Conservation (phyloP, 2,797 vertebrate genomes). For the Enteromius afrohamiltoni region DNA sequence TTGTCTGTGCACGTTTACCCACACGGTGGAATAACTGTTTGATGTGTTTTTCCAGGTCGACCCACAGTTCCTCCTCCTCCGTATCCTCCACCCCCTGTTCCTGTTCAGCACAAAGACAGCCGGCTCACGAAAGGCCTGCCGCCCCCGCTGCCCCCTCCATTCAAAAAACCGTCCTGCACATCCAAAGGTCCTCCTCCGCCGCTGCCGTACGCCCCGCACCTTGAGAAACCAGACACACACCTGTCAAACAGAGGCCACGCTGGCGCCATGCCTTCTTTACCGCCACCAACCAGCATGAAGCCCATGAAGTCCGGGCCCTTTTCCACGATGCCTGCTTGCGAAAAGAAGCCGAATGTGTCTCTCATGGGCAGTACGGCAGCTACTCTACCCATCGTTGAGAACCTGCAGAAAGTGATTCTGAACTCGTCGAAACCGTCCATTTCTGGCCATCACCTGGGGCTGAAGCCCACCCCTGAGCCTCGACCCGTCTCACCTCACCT, state of each 20-base stretch:
- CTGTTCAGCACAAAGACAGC: conserved; percentile 58
- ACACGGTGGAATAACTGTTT: not conserved
- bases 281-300: conserved; percentile 48
- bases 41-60: conserved; percentile 65
- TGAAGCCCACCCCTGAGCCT: conserved; percentile 7
- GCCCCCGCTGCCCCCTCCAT: conserved; percentile 62
- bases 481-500: conserved; percentile 22
- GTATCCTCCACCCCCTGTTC: conserved; percentile 90
- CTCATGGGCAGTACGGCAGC: conserved; percentile 35
- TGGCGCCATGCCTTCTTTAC: conserved; percentile 44
- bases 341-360: conserved; percentile 7
- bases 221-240: conserved; percentile 58
- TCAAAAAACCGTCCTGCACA: conserved; percentile 37
- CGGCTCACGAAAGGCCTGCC: conserved; percentile 58
- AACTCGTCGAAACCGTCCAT: conserved; percentile 29
- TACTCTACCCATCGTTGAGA: conserved; percentile 71
- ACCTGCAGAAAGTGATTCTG: conserved; percentile 68
- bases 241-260: not conserved
- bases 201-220: conserved; percentile 61
- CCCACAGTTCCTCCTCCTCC: conserved; percentile 81
- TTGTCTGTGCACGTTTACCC: not conserved
- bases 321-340: conserved; percentile 51
- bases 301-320: not conserved
- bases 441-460: not conserved
- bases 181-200: conserved; percentile 60